Percentiles rank a stretch among this genome's conserved stretches.
Conservation (phyloP, 2,797 vertebrate genomes). For the Melanogrammus aeglefinus region DNA sequence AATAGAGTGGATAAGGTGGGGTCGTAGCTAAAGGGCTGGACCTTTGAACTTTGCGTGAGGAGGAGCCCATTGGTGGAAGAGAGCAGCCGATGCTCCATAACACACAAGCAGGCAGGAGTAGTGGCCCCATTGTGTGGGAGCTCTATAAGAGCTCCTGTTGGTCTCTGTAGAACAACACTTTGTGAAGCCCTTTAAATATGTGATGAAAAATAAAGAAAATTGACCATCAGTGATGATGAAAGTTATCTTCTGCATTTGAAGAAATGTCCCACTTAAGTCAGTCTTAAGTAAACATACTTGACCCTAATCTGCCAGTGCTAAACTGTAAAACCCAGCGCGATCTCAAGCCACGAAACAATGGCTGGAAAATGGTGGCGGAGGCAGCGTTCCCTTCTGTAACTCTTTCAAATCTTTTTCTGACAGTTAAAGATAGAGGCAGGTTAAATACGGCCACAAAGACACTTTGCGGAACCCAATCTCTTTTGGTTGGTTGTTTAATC, state of each 20-base stretch:
- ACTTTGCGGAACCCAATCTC: too few relatives aligned
- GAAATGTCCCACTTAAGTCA: constrained; percentile 27
- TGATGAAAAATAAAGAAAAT: not conserved
- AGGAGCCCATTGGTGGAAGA: too few relatives aligned
- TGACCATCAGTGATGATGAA: not conserved
- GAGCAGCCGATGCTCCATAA: too few relatives aligned
- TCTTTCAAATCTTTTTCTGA: not conserved
- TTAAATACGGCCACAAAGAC: not conserved
- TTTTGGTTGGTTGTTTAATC: not conserved
- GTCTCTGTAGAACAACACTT: not conserved
- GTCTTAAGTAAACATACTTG: not conserved
- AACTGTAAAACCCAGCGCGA: not conserved
- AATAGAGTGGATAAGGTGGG: too few relatives aligned
- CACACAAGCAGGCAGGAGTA: too few relatives aligned
- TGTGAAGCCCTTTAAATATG: not conserved
- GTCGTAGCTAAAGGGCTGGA: not conserved
- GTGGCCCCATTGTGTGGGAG: too few relatives aligned
- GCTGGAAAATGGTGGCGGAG: not conserved
- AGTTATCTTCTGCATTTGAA: constrained; percentile 10
- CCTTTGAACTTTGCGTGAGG: not conserved
- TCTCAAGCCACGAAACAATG: not conserved
- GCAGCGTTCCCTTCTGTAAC: not conserved
- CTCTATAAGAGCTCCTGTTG: too few relatives aligned
- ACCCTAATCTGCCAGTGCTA: not conserved
- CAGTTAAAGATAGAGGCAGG: not conserved